Conservation (phyloP, 2,113 vertebrate genomes). For the Mesitornis unicolor region DNA sequence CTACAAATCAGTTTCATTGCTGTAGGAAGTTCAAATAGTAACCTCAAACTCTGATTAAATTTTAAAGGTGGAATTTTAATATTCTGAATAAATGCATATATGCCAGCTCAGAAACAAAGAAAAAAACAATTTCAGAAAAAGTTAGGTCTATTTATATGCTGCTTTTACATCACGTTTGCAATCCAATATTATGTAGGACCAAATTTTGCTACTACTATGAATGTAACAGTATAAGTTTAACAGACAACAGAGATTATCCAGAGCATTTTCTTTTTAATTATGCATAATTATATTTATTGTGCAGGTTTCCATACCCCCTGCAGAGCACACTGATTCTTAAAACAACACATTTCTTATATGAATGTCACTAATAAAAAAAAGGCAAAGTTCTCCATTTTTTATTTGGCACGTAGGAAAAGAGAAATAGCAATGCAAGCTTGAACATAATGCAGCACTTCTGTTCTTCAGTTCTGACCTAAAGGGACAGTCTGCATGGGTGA, state of each 20-base stretch:
- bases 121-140: background rate
- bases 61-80: background rate
- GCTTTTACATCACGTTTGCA: background rate
- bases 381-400: background rate
- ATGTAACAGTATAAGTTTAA: background rate
- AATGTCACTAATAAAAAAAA: background rate
- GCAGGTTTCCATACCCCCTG: background rate
- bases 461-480: background rate
- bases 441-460: background rate
- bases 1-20: background rate
- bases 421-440: background rate
- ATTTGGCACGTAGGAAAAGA: background rate
- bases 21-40: background rate
- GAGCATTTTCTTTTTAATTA: background rate
- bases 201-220: background rate
- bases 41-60: background rate
- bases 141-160: background rate
- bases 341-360: background rate
- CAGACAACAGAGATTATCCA: background rate
- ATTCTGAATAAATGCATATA: background rate
- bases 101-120: background rate
- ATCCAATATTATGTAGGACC: background rate
- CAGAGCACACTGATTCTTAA: constrained; percentile 6
- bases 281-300: background rate
- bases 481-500: background rate